Evolutionary conservation across 2,888 invertebrate species (phyloP).

Genomic region (Kryphioiulus occultus): DNA sequence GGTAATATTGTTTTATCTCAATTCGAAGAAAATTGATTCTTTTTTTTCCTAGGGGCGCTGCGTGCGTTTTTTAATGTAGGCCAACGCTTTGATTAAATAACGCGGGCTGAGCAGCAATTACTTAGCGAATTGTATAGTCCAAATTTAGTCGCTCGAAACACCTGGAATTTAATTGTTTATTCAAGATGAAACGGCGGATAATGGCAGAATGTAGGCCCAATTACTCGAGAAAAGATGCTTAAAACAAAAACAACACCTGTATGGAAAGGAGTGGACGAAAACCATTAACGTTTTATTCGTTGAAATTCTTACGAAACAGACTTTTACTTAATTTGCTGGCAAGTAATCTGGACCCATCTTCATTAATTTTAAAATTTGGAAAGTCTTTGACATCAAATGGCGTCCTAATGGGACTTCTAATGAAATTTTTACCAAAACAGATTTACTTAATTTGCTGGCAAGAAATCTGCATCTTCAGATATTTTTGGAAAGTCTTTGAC

Average conservation of each 20-base stretch:
- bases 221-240: background rate
- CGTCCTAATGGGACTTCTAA: too few species aligned
- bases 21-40: background rate
- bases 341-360: background rate
- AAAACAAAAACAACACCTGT: constrained; percentile 26
- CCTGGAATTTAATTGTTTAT: constrained; percentile 36
- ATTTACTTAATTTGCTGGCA: too few species aligned
- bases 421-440: too few species aligned
- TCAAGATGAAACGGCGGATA: constrained; percentile 11
- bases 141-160: background rate
- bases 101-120: background rate
- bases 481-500: background rate
- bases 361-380: too few species aligned
- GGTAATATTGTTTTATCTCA: background rate
- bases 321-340: background rate
- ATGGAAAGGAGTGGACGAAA: background rate
- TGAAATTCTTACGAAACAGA: background rate
- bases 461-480: too few species aligned
- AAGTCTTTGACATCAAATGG: too few species aligned
- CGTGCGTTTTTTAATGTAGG: background rate
- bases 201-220: constrained; percentile 20
- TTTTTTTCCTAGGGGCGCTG: background rate
- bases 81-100: constrained; percentile 25
- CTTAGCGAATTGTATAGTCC: background rate
- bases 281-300: background rate